Percentiles rank a stretch among this genome's conserved stretches.
phyloP scores from a whole-genome alignment of 2,888 invertebrate genomes.

The Drosophila niveifrons region DNA sequence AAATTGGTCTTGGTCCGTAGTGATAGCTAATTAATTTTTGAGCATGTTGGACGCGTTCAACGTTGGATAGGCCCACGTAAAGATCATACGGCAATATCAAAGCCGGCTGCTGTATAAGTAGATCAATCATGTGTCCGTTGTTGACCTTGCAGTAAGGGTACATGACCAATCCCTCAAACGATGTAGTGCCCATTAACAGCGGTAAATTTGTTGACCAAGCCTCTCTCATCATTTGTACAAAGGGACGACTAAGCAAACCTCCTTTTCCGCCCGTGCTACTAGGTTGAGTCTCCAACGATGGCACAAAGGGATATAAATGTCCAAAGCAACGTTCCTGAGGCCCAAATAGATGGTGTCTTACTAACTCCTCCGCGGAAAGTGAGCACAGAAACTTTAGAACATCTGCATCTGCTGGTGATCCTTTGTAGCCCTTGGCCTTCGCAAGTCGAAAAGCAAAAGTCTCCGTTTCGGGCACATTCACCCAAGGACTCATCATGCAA shows the following conservation, averaged over 20 bases:
- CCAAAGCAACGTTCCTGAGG: slow-evolving; percentile 68
- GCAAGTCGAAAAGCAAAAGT: slow-evolving; percentile 77
- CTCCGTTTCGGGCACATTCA: slow-evolving; percentile 54
- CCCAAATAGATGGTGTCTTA: slow-evolving; percentile 77
- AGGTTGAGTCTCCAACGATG: slow-evolving; percentile 66
- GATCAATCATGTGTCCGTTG: slow-evolving; percentile 49
- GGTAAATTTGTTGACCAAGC: slow-evolving; percentile 82
- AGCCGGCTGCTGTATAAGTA: slow-evolving; percentile 51
- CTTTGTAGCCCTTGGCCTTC: slow-evolving; percentile 76
- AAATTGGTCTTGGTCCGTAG: slow-evolving; percentile 78
- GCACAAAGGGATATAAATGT: slow-evolving; percentile 76
- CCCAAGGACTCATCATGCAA: slow-evolving; percentile 78
- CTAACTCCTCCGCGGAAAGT: slow-evolving; percentile 67
- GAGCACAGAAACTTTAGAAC: slow-evolving; percentile 79
- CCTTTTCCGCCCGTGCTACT: slow-evolving; percentile 7
- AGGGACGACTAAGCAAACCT: slow-evolving; percentile 61
- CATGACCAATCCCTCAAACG: slow-evolving; percentile 81
- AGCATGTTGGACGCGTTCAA: slow-evolving; percentile 54
- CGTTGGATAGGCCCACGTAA: slow-evolving; percentile 41
- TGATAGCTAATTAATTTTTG: slow-evolving; percentile 84
- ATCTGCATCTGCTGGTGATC: slow-evolving; percentile 72
- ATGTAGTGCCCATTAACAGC: slow-evolving; percentile 81
- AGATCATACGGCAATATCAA: slow-evolving; percentile 76
- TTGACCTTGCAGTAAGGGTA: slow-evolving; percentile 63
- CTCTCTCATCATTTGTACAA: slow-evolving; percentile 68